Evolutionary conservation across 2,888 invertebrate species (phyloP), one percentile per base, ranked within the genome.

Genomic region (Coelopa pilipes): DNA sequence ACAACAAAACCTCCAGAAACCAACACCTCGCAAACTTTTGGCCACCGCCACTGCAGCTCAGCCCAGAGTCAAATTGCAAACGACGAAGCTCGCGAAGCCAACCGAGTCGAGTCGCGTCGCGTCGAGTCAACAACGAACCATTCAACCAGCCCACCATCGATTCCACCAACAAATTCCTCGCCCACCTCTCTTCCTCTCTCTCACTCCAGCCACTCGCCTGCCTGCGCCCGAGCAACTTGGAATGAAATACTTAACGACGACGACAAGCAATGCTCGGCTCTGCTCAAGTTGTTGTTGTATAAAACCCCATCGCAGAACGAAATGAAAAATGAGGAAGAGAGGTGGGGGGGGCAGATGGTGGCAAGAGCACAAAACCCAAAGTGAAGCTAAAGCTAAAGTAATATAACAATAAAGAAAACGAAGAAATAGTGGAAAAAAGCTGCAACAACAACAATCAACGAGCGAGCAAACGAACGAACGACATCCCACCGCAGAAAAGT

Each of bases 321-420:
- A 67, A 72, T 60, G 24, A 72, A 60, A 73, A 73, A 60, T 57
- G 55, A 72, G 53, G 50, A n/a, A n/a, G n/a, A n/a, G n/a, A n/a
- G n/a, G n/a, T n/a, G n/a, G n/a, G n/a, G n/a, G n/a, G n/a, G n/a
- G n/a, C n/a, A n/a, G n/a, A n/a, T n/a, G n/a, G n/a, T n/a, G n/a
- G n/a, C n/a, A n/a, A n/a, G n/a, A 55, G 70, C 68, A 59, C 65
- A 62, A 46, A 34, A 34, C 34, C 34, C 34, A 72, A 65, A n/a
- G 59, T 59, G 49, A 55, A 53, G 73, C 67, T 68, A 75, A 75
- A 73, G 73, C 75, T 78, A 74, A 73, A 70, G 62, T 74, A 68
- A 70, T 74, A 73, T 70, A 47, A 77, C 63, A 63, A 73, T 68
- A 65, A 55, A 55, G 63, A 65, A 67, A 72, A 60, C 70, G 67